These are phyloP conservation scores for Coenonympha glycerion DNA, from an alignment of 2,888 invertebrate genomes.

Conservation along the genomic window DNA sequence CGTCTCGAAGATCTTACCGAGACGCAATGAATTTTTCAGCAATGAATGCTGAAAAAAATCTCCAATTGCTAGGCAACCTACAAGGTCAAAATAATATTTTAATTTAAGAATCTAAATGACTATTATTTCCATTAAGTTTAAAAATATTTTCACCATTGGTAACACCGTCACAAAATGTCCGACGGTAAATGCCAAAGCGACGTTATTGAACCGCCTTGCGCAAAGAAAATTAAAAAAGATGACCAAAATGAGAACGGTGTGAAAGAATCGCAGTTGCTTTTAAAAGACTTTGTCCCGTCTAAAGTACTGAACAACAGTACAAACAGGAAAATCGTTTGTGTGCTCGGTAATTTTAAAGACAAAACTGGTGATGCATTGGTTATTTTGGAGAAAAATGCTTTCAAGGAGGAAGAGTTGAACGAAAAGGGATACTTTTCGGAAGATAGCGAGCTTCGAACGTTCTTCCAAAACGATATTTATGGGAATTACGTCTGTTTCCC, in stretches of 20 bases:
- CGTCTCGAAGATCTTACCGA: too few relatives aligned
- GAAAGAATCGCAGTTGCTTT: constrained; percentile 53
- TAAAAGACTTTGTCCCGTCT: constrained; percentile 80
- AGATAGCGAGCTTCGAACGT: constrained; percentile 76
- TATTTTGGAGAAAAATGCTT: constrained; percentile 87
- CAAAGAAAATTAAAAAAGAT: constrained; percentile 64
- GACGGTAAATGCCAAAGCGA: constrained; percentile 56
- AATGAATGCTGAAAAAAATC: too few relatives aligned
- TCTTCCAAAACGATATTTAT: constrained; percentile 89
- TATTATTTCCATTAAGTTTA: neutral
- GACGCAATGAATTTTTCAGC: too few relatives aligned
- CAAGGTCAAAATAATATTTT: too few relatives aligned
- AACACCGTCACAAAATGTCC: constrained; percentile 63
- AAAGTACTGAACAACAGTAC: constrained; percentile 83
- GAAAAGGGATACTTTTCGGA: constrained; percentile 77
- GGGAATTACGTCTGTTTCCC: constrained; percentile 86
- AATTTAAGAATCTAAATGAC: too few relatives aligned
- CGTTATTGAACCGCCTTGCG: constrained; percentile 44
- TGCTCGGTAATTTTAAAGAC: constrained; percentile 81
- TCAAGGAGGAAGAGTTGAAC: constrained; percentile 79
- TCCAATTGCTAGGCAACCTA: too few relatives aligned
- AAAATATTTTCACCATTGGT: constrained; percentile 30
- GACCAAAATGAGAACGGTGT: constrained; percentile 54
- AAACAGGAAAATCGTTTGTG: constrained; percentile 80
- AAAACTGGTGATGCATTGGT: constrained; percentile 81